Percentiles rank a stretch among this genome's conserved stretches.
phyloP scores from a whole-genome alignment of 2,888 invertebrate species.

The Pasiphila rectangulata region DNA sequence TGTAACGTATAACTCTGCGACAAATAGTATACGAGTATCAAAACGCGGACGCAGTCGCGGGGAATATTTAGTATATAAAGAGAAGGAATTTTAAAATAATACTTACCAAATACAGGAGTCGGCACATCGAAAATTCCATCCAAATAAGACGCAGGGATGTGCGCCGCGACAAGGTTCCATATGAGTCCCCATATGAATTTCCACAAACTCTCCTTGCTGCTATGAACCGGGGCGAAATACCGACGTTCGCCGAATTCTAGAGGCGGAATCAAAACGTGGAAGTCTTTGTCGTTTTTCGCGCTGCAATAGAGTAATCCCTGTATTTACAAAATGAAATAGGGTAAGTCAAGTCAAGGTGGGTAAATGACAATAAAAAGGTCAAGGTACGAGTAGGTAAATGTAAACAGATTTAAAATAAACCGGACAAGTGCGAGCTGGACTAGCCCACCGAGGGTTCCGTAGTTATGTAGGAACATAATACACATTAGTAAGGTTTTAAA shows the following conservation, averaged over 20 bases:
- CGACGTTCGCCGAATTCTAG: constrained; percentile 54
- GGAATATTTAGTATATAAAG: too few relatives aligned
- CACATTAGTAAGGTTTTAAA: too few relatives aligned
- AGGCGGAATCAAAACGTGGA: constrained; percentile 53
- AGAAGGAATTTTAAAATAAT: neutral
- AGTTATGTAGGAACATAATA: too few relatives aligned
- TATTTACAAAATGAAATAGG: neutral
- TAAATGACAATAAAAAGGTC: too few relatives aligned
- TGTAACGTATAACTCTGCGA: too few relatives aligned
- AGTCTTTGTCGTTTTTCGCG: constrained; percentile 53
- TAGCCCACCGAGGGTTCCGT: too few relatives aligned
- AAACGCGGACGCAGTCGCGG: too few relatives aligned
- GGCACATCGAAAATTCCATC: constrained; percentile 60
- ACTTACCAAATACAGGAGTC: constrained; percentile 51
- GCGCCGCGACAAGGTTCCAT: constrained; percentile 47
- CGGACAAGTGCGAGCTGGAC: too few relatives aligned
- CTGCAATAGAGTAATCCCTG: constrained; percentile 35
- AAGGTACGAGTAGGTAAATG: too few relatives aligned
- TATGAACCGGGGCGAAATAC: constrained; percentile 57
- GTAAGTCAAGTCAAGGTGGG: too few relatives aligned
- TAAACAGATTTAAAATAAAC: too few relatives aligned
- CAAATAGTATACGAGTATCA: too few relatives aligned
- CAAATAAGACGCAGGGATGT: constrained; percentile 53
- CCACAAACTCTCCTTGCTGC: constrained; percentile 37
- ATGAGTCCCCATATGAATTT: constrained; percentile 46